Conservation (phyloP, 2,797 vertebrate genomes). For the Neomorphus geoffroyi region DNA sequence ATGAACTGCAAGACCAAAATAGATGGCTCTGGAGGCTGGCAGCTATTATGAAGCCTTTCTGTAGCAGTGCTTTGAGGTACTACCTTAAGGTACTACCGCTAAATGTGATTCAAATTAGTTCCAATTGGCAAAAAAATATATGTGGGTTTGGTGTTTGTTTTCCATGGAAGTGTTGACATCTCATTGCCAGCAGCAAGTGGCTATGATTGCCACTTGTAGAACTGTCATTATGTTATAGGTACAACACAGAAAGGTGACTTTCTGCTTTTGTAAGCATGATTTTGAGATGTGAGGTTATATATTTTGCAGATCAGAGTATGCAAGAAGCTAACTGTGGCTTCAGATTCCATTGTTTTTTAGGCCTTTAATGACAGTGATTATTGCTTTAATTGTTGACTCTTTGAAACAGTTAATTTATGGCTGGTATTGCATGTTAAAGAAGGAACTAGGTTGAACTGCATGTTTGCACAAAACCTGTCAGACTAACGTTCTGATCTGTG, state of each 20-base stretch:
- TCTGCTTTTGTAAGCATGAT: not conserved
- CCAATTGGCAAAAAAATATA: not conserved
- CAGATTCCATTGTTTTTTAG: not conserved
- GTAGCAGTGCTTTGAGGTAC: not conserved
- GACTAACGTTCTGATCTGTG: not conserved
- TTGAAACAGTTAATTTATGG: not conserved
- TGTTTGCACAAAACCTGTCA: not conserved
- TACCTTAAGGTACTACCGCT: not conserved
- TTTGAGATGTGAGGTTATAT: not conserved
- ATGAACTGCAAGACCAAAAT: constrained; percentile 7
- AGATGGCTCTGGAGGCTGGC: constrained; percentile 1
- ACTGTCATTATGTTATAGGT: not conserved
- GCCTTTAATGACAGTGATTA: not conserved
- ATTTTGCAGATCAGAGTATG: not conserved
- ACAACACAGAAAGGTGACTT: not conserved
- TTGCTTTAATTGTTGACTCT: not conserved
- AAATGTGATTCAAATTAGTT: not conserved
- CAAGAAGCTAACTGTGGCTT: not conserved
- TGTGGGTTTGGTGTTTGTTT: not conserved
- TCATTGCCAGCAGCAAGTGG: not conserved
- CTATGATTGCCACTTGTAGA: not conserved
- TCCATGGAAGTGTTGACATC: not conserved
- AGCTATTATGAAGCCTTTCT: not conserved
- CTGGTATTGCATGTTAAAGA: not conserved
- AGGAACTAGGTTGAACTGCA: not conserved